Percentiles rank a stretch among this genome's conserved stretches.
These are phyloP conservation scores for Tenodera sinensis DNA, from an alignment of 2,888 invertebrate genomes.

Conservation along the genomic window DNA sequence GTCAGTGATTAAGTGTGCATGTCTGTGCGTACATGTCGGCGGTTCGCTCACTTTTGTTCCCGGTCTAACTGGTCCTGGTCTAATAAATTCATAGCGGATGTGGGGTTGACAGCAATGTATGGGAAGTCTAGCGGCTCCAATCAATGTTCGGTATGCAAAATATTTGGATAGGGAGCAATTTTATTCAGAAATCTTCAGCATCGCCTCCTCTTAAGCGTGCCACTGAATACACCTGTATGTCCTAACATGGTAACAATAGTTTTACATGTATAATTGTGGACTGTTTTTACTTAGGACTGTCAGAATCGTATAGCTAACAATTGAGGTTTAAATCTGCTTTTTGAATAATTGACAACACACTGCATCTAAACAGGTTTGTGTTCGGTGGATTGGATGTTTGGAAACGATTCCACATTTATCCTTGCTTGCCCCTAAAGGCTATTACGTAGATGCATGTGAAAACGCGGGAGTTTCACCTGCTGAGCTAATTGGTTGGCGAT, in stretches of 20 bases:
- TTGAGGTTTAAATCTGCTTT: background rate
- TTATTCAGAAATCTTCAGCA: background rate
- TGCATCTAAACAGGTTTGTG: background rate
- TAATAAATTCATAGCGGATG: background rate
- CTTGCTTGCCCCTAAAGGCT: background rate
- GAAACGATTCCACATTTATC: background rate
- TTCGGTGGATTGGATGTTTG: background rate
- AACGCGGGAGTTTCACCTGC: background rate
- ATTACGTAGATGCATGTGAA: background rate
- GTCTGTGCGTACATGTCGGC: background rate
- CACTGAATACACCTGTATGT: background rate
- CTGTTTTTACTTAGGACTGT: background rate
- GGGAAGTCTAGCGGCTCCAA: background rate
- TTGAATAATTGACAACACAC: background rate
- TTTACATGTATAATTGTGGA: background rate
- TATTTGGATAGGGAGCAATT: background rate
- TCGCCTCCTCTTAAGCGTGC: background rate
- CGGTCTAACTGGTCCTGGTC: background rate
- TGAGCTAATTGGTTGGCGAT: background rate
- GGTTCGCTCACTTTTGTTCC: background rate
- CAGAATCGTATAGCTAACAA: background rate
- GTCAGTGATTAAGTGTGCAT: background rate
- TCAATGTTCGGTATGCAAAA: background rate
- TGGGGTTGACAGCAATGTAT: background rate
- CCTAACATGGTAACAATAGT: background rate